A percentile compares a stretch with the other conserved stretches of the same genome.
phyloP scores from a whole-genome alignment of 2,888 invertebrate species.

The Thera obeliscata region DNA sequence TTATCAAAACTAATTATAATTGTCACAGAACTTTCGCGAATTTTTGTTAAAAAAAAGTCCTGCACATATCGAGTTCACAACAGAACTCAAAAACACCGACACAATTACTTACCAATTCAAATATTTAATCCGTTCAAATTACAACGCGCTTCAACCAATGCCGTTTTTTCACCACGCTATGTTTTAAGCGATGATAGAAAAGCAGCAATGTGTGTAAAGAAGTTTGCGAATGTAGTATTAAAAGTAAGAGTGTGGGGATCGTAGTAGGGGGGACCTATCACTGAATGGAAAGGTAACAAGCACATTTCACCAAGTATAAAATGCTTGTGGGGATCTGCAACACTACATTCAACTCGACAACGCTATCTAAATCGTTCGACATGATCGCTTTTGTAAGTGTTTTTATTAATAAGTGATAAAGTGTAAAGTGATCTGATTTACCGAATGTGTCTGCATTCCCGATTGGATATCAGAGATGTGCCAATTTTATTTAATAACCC shows the following conservation, averaged over 20 bases:
- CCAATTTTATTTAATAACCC: not conserved
- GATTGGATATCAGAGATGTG: not conserved
- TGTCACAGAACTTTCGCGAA: conserved; percentile 47
- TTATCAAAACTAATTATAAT: conserved; percentile 4
- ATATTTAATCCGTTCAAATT: conserved; percentile 27
- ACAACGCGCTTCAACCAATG: conserved; percentile 45
- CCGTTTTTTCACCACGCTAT: conserved; percentile 6
- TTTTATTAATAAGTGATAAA: conserved; percentile 44
- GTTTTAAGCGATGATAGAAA: not conserved
- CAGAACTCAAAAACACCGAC: conserved; percentile 61
- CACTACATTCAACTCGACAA: conserved; percentile 76
- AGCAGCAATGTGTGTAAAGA: conserved; percentile 44
- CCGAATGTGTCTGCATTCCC: not conserved
- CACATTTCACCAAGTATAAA: conserved; percentile 82
- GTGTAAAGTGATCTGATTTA: conserved; percentile 1
- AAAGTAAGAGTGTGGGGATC: conserved; percentile 35
- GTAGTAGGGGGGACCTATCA: conserved; percentile 66
- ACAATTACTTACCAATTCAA: conserved; percentile 49
- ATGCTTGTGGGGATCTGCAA: conserved; percentile 63
- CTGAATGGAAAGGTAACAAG: conserved; percentile 77
- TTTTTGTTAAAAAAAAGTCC: conserved; percentile 47
- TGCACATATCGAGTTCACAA: conserved; percentile 57
- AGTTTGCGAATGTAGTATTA: not conserved
- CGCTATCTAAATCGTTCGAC: conserved; percentile 69
- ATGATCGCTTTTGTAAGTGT: conserved; percentile 82